These are phyloP conservation scores for Chaetophractus vellerosus DNA, from an alignment of 2,797 vertebrate genomes.

Conservation along the genomic window DNA sequence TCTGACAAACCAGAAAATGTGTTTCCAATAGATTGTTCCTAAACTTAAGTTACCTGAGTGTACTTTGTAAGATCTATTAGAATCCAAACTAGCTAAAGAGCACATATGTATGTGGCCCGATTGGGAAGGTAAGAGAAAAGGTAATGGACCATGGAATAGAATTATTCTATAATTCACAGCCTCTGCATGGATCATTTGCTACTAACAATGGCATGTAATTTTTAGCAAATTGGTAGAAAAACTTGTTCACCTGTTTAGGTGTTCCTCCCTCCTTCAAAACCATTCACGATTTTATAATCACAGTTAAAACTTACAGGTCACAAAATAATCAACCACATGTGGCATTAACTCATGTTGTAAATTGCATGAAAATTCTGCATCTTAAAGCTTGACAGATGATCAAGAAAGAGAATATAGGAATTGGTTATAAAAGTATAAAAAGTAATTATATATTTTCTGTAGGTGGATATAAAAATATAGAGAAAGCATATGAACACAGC, in stretches of 20 bases:
- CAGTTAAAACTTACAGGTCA: not conserved
- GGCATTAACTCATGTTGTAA: not conserved
- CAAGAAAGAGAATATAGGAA: not conserved
- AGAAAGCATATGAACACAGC: not conserved
- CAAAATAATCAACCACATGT: not conserved
- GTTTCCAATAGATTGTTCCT: not conserved
- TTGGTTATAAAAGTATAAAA: not conserved
- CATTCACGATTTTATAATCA: not conserved
- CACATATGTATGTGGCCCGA: not conserved
- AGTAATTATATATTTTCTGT: not conserved
- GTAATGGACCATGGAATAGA: not conserved
- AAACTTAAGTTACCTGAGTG: not conserved
- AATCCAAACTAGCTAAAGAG: not conserved
- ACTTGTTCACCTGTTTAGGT: not conserved
- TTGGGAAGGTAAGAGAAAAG: not conserved
- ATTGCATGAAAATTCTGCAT: not conserved
- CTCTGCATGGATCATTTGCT: not conserved
- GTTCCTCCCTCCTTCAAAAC: not conserved
- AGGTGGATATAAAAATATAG: not conserved
- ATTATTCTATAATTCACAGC: not conserved
- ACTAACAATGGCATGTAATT: not conserved
- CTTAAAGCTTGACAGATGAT: not conserved
- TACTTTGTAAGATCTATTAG: not conserved
- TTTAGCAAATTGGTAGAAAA: not conserved
- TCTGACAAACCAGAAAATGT: not conserved